Conservation (phyloP, 37 sponge, comb jelly and placozoan species). For the Ephydatia muelleri region DNA sequence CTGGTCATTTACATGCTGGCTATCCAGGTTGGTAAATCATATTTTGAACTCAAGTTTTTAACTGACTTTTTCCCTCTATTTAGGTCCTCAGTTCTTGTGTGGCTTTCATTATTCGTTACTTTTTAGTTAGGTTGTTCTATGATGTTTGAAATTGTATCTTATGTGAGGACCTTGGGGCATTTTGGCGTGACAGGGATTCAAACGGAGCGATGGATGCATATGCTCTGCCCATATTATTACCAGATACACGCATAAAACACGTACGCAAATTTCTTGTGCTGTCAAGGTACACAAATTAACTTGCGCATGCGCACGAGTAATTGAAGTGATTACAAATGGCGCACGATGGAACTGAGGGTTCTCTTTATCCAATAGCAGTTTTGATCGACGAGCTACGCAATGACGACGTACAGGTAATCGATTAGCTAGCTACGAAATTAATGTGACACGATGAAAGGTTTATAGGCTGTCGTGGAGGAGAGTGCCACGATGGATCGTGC, state of each 20-base stretch:
- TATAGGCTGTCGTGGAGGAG: not conserved
- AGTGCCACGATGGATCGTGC: not conserved
- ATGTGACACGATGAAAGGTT: not conserved
- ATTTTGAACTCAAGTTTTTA: not conserved
- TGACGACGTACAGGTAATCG: constrained; percentile 89
- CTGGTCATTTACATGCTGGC: constrained; percentile 75
- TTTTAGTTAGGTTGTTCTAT: constrained; percentile 43
- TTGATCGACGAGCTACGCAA: constrained; percentile 96
- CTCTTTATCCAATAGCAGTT: constrained; percentile 97
- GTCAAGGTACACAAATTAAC: not conserved
- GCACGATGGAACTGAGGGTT: constrained; percentile 60
- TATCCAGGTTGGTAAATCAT: constrained; percentile 66
- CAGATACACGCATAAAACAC: not conserved
- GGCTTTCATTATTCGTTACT: constrained; percentile 60
- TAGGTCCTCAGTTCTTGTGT: constrained; percentile 30
- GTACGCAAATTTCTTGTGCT: not conserved
- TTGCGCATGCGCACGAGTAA: constrained; percentile 33
- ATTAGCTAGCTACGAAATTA: not conserved
- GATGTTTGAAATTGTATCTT: not conserved
- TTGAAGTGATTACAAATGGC: constrained; percentile 18
- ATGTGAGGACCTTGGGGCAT: not conserved
- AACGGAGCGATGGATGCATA: no score
- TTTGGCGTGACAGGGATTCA: no score
- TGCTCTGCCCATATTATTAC: no score
- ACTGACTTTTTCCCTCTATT: not conserved